phyloP scores from a whole-genome alignment of 2,888 invertebrate genomes.

The Lasiommata megera region DNA sequence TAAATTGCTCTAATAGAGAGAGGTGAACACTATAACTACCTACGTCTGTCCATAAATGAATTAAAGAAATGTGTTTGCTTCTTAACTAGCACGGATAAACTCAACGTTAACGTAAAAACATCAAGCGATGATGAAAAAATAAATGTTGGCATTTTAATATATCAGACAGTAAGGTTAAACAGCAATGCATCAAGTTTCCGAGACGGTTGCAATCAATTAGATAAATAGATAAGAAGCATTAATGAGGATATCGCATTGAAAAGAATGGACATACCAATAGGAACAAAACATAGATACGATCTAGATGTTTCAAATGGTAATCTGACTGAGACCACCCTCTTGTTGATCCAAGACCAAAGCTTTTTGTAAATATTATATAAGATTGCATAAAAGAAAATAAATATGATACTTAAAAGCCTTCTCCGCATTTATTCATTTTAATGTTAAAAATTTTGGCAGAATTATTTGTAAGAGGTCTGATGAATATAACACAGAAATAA shows the following conservation, averaged over 20 bases:
- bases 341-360: not conserved
- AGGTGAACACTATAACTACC: slow-evolving; percentile 8
- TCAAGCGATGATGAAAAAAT: not conserved
- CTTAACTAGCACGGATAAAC: not conserved
- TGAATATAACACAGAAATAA: no score
- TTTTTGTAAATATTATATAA: no score
- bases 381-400: no score
- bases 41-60: not conserved
- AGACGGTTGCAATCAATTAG: slow-evolving; percentile 14
- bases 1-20: slow-evolving; percentile 9
- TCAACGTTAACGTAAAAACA: slow-evolving; percentile 3
- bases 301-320: slow-evolving; percentile 8
- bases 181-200: slow-evolving; percentile 2
- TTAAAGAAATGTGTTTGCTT: slow-evolving; percentile 6
- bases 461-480: no score
- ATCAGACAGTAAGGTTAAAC: not conserved
- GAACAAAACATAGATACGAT: slow-evolving; percentile 9
- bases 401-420: no score
- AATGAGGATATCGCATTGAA: slow-evolving; percentile 16
- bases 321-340: slow-evolving; percentile 5
- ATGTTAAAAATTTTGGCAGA: no score
- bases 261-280: slow-evolving; percentile 9
- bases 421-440: no score
- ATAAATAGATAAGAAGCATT: slow-evolving; percentile 11
- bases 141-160: not conserved